Evolutionary conservation across 2,797 vertebrate species (phyloP).

Genomic region (Pyrrhura leucotis): DNA sequence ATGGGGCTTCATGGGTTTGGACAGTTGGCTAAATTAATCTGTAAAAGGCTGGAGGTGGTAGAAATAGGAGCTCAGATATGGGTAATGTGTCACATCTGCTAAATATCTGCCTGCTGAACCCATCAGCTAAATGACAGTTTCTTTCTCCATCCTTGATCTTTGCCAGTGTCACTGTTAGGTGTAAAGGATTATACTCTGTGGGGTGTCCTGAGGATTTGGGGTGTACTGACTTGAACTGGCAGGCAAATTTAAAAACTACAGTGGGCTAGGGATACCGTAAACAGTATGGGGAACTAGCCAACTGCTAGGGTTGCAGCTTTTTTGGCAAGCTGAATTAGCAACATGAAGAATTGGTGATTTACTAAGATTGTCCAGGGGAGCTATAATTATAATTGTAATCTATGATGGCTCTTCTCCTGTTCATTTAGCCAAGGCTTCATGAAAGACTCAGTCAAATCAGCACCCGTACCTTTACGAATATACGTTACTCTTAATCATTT

Average conservation of each 20-base stretch:
- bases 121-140: slow-evolving; percentile 47
- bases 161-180: neutral
- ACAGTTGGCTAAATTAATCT: slow-evolving; percentile 9
- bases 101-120: slow-evolving; percentile 44
- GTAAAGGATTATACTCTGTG: neutral
- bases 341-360: neutral
- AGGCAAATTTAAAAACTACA: neutral
- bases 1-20: neutral
- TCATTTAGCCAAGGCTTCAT: slow-evolving; percentile 49
- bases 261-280: neutral
- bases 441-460: slow-evolving; percentile 22
- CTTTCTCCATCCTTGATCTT: slow-evolving; percentile 6
- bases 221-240: neutral
- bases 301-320: neutral
- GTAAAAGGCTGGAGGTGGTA: neutral
- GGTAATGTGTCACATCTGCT: slow-evolving; percentile 18
- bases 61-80: slow-evolving; percentile 14
- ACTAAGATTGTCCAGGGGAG: neutral
- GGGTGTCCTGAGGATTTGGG: neutral
- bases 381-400: neutral
- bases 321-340: neutral
- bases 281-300: neutral
- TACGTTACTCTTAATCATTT: neutral
- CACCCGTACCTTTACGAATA: neutral
- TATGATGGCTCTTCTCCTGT: slow-evolving; percentile 57